Conservation (phyloP, 1,140 invertebrate genomes). For the Leucophenga varia region DNA sequence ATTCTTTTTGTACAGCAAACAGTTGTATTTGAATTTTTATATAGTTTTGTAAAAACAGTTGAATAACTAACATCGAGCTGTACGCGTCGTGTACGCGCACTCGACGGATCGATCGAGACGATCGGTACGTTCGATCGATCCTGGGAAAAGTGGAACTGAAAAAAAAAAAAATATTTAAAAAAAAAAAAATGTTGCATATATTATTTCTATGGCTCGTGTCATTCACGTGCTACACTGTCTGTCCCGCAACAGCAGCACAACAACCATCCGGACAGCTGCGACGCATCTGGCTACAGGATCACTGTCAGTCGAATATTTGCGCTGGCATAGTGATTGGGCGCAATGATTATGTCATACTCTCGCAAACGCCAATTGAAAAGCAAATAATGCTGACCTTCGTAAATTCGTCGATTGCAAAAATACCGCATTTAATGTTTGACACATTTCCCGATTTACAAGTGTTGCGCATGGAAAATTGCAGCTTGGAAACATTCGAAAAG, state of each 20-base stretch:
- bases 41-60: conserved; percentile 27
- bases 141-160: conserved; percentile 3
- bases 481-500: conserved; percentile 44
- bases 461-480: conserved; percentile 50
- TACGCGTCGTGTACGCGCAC: conserved; percentile 39
- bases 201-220: too few species aligned
- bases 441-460: conserved; percentile 51
- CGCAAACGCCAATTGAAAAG: conserved; percentile 38
- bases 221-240: too few species aligned
- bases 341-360: conserved; percentile 48
- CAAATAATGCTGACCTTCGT: conserved; percentile 41
- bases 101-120: too few species aligned
- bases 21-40: too few species aligned
- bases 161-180: neutral
- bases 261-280: conserved; percentile 32
- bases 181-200: too few species aligned
- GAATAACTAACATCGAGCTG: conserved; percentile 39
- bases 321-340: conserved; percentile 36
- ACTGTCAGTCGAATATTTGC: conserved; percentile 41
- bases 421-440: conserved; percentile 49
- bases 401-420: conserved; percentile 49
- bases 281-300: conserved; percentile 52
- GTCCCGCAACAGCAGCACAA: conserved; percentile 5
- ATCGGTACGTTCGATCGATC: too few species aligned
- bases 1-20: too few species aligned